Evolutionary conservation across 1,140 invertebrate species (phyloP), one percentile per base, ranked within the genome.

Genomic region (Batillaria attramentaria): DNA sequence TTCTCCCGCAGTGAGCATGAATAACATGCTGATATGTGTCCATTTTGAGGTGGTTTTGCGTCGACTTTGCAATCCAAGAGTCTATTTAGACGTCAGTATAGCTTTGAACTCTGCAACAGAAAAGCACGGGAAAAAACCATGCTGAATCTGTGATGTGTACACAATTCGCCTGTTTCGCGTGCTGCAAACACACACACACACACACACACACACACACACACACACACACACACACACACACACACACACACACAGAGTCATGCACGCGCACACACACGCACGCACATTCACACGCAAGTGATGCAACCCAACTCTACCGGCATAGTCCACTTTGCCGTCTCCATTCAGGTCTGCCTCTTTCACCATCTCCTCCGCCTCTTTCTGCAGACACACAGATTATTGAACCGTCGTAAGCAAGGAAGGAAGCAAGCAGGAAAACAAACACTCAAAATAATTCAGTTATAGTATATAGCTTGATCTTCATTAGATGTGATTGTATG

Each of bases 271-370:
- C n/a, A 10, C n/a, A 57, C 28, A 24, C 6, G 3, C n/a, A 68
- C 6, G 24, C n/a, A 77, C 79, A 66, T 80, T 50, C 46, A 50
- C 10, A 13, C 10, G 24, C 46, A 13, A 13, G 24, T 50, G 46
- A 50, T 50, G 24, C 24, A 10, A 13, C 46, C 10, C 46, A 50
- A 50, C 46, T 13, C 10, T 50, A 89, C 88, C 97, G 95, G 97
- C 96, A 93, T 99, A 99, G 94, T 99, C 98, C 92, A 99, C 97
- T 93, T 99, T 97, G 84, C 98, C 98, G 92, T 99, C 98, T 87
- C 97, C 96, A 92, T 99, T 97, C 91, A 99, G 97, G 93, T 99
- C 98, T 85, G 98, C 98, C 93, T 99, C 98, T 90, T 96, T 94
- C 90, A 99, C 98, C 97, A 99, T 99, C 92, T 99, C 97, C 91